A percentile compares a stretch with the other conserved stretches of the same genome.
Conservation (phyloP, 2,888 invertebrate species). For the Andricus quercusramuli region DNA sequence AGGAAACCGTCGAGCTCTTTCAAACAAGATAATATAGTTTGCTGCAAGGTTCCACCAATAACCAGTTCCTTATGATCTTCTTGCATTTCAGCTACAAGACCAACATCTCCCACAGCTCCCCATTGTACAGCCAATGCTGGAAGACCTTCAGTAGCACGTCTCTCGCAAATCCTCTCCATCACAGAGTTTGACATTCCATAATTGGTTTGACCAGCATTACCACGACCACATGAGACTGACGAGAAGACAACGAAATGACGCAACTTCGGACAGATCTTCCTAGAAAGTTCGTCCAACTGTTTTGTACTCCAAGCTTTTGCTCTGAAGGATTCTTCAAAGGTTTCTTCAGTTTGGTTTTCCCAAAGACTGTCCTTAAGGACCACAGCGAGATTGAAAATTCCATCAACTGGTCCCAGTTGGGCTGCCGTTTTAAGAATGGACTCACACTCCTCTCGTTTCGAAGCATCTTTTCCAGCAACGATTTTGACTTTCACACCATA, state of each 20-base stretch:
- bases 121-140: conserved; percentile 55
- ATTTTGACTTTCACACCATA: conserved; percentile 86
- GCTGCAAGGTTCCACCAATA: conserved; percentile 91
- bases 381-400: conserved; percentile 84
- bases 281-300: conserved; percentile 51
- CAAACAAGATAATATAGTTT: conserved; percentile 91
- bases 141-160: conserved; percentile 67
- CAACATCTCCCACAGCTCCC: conserved; percentile 78
- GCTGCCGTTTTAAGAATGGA: conserved; percentile 83
- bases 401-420: conserved; percentile 81
- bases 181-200: conserved; percentile 81
- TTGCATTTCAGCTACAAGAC: conserved; percentile 88
- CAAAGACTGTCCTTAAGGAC: conserved; percentile 81
- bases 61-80: conserved; percentile 85
- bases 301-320: conserved; percentile 79
- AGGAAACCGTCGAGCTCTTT: conserved; percentile 87
- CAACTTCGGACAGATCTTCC: conserved; percentile 61
- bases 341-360: conserved; percentile 80
- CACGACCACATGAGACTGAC: conserved; percentile 83
- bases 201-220: conserved; percentile 84
- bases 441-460: conserved; percentile 85
- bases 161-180: conserved; percentile 83
- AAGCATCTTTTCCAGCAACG: conserved; percentile 85
- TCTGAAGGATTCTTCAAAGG: conserved; percentile 80
- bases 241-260: conserved; percentile 84